These are phyloP conservation scores for Xestia ashworthii DNA, from an alignment of 2,888 invertebrate species.

Conservation along the genomic window DNA sequence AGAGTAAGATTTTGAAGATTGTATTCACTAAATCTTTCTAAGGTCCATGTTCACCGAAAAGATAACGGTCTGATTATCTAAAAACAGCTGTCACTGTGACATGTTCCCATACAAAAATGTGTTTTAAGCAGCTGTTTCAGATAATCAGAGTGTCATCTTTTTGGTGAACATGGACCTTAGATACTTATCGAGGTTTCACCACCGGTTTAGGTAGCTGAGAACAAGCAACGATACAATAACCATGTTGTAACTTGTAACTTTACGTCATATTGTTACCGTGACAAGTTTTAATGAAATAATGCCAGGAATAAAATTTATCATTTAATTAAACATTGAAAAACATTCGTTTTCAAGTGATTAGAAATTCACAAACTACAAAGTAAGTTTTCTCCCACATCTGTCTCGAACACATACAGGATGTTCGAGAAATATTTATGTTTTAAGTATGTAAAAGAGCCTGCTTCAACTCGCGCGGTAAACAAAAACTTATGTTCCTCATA, in stretches of 20 bases:
- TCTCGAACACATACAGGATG: conserved; percentile 15
- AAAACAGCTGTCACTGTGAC: no score
- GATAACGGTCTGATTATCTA: no score
- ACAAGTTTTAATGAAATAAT: background rate
- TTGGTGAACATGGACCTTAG: no score
- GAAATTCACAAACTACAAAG: conserved; percentile 21
- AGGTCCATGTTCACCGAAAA: no score
- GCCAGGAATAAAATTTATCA: background rate
- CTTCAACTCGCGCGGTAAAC: conserved; percentile 51
- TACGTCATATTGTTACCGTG: background rate
- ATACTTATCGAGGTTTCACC: background rate
- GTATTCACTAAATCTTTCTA: background rate
- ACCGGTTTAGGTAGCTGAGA: background rate
- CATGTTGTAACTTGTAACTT: background rate
- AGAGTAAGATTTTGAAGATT: background rate
- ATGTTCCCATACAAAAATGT: no score
- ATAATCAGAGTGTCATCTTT: no score
- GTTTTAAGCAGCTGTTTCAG: no score
- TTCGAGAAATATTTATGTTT: conserved; percentile 54
- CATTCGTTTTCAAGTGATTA: conserved; percentile 13
- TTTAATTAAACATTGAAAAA: background rate
- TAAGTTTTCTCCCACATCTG: conserved; percentile 23
- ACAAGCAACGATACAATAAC: background rate
- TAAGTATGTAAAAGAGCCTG: conserved; percentile 51
- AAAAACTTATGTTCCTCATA: conserved; percentile 54